These are phyloP conservation scores for Micromys minutus DNA, from an alignment of 2,113 vertebrate species.

Conservation along the genomic window DNA sequence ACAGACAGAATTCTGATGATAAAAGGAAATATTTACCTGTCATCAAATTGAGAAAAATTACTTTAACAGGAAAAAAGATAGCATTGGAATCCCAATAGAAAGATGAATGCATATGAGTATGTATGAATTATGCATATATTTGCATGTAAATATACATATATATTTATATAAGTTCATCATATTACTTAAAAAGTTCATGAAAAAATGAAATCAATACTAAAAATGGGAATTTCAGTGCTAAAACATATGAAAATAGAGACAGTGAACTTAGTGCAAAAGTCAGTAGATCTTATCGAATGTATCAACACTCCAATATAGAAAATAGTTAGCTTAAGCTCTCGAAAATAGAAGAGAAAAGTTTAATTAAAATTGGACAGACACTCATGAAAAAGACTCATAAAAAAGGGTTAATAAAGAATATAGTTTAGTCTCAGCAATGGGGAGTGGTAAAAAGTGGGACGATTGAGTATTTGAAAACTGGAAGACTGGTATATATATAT, in stretches of 20 bases:
- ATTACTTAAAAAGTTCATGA: neutral
- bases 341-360: neutral
- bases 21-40: neutral
- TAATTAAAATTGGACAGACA: neutral
- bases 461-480: neutral
- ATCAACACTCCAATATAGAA: neutral
- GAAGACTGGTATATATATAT: neutral
- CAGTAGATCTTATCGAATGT: rapidly evolving
- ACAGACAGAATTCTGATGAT: neutral
- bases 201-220: neutral
- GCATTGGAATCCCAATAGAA: neutral
- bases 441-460: neutral
- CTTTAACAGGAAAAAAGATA: neutral
- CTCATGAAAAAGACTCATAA: neutral
- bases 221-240: neutral
- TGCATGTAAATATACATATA: too few relatives aligned
- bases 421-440: neutral
- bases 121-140: too few relatives aligned
- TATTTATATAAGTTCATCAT: neutral
- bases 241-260: neutral
- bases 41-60: neutral
- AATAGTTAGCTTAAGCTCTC: neutral
- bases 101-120: neutral
- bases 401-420: neutral
- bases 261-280: neutral